These are phyloP conservation scores for Tiliqua scincoides DNA, from an alignment of 2,113 vertebrate genomes.

Conservation along the genomic window DNA sequence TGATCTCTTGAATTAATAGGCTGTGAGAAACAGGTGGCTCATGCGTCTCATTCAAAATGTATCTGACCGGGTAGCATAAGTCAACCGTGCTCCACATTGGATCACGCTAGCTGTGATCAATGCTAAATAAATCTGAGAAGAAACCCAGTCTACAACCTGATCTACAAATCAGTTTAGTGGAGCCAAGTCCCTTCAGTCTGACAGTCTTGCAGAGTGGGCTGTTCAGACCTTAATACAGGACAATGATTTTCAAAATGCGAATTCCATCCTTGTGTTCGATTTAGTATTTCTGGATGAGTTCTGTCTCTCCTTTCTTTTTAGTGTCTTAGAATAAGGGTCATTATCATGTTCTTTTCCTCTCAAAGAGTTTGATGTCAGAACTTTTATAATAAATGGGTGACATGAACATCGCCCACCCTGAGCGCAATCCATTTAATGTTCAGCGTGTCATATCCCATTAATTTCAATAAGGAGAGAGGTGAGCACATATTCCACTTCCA, in stretches of 20 bases:
- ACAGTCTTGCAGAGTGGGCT: not conserved
- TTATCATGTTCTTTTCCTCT: not conserved
- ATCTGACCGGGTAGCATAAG: not conserved
- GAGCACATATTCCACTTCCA: not conserved
- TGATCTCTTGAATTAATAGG: not conserved
- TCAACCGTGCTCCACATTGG: not conserved
- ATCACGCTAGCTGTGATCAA: not conserved
- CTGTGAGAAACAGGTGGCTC: not conserved
- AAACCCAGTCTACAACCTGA: not conserved
- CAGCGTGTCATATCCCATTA: not conserved
- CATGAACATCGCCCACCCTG: not conserved
- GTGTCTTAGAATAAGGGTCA: not conserved
- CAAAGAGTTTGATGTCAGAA: not conserved
- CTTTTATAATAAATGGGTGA: not conserved
- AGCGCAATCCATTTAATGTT: not conserved
- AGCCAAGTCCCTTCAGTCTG: not conserved
- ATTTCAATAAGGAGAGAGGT: not conserved
- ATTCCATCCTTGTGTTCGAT: not conserved
- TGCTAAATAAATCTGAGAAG: not conserved
- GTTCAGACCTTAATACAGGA: fast-evolving
- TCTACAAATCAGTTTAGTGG: not conserved
- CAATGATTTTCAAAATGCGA: not conserved
- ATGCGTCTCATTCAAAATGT: not conserved
- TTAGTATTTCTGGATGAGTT: not conserved
- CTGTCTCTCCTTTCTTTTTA: not conserved